Percentiles rank a stretch among this genome's conserved stretches.
phyloP scores from a whole-genome alignment of 2,888 invertebrate species.

The Laspeyria flexula region DNA sequence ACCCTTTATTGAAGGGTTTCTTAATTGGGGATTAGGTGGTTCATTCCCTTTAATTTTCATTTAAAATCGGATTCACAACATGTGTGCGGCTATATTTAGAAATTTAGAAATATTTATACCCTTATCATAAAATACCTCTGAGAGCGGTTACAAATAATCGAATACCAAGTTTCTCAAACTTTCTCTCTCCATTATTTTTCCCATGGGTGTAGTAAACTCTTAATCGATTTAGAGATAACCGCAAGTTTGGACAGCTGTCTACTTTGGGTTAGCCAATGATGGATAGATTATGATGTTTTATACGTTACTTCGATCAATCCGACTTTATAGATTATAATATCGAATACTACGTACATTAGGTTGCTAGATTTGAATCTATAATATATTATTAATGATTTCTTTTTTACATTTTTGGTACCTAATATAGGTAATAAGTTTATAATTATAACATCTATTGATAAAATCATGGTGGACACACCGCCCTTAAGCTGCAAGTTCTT shows the following conservation, averaged over 20 bases:
- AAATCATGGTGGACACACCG: no score
- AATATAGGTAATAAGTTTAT: no score
- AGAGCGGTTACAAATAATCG: background rate
- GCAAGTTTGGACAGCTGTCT: background rate
- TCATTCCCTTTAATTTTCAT: slow-evolving; percentile 18
- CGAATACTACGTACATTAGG: no score
- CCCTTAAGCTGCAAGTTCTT: no score
- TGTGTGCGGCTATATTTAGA: background rate
- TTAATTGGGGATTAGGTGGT: slow-evolving; percentile 31
- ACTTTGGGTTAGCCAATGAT: background rate
- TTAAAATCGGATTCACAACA: slow-evolving; percentile 2
- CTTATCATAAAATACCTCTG: background rate
- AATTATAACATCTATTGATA: no score
- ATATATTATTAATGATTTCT: no score
- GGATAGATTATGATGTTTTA: background rate
- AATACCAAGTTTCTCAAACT: background rate
- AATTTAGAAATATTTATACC: background rate
- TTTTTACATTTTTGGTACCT: no score
- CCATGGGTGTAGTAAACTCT: slow-evolving; percentile 1
- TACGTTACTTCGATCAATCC: no score
- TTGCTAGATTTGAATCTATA: no score
- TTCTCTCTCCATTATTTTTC: background rate
- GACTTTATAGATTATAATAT: no score
- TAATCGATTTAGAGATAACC: background rate
- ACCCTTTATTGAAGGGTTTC: slow-evolving; percentile 25